phyloP scores from a whole-genome alignment of 2,888 invertebrate genomes.

The Coleophora deauratella region DNA sequence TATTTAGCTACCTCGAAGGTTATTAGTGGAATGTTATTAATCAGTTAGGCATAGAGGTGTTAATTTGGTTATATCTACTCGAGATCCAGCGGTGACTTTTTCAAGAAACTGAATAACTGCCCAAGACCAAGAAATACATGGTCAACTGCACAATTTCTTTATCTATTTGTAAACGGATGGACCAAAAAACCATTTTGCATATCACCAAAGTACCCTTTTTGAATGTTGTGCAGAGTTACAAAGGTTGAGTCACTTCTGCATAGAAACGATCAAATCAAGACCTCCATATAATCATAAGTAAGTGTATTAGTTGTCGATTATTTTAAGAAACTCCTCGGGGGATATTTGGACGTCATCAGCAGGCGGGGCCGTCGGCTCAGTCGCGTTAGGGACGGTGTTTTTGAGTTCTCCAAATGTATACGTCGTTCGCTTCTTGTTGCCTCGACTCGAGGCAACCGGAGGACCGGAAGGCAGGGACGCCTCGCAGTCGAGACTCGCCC shows the following conservation, averaged over 20 bases:
- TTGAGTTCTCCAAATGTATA: conserved; percentile 68
- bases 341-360: conserved; percentile 42
- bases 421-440: conserved; percentile 30
- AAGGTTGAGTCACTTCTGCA: background rate
- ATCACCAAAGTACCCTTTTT: too few species aligned
- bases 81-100: too few species aligned
- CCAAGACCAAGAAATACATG: too few species aligned
- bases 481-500: conserved; percentile 46
- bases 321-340: conserved; percentile 56
- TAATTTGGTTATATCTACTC: too few species aligned
- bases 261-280: too few species aligned
- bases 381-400: conserved; percentile 53
- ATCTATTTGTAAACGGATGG: too few species aligned
- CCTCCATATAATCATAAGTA: conserved; percentile 16
- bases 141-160: too few species aligned
- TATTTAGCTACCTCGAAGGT: conserved; percentile 9
- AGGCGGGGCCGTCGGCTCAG: conserved; percentile 26
- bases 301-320: conserved; percentile 45
- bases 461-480: conserved; percentile 27
- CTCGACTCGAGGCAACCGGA: conserved; percentile 16
- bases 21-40: conserved; percentile 1
- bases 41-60: background rate
- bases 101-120: too few species aligned
- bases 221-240: too few species aligned
- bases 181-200: too few species aligned